Percentiles rank a stretch among this genome's conserved stretches.
Evolutionary conservation across 2,797 vertebrate species (phyloP).

Genomic region (Arremon brunneinucha): DNA sequence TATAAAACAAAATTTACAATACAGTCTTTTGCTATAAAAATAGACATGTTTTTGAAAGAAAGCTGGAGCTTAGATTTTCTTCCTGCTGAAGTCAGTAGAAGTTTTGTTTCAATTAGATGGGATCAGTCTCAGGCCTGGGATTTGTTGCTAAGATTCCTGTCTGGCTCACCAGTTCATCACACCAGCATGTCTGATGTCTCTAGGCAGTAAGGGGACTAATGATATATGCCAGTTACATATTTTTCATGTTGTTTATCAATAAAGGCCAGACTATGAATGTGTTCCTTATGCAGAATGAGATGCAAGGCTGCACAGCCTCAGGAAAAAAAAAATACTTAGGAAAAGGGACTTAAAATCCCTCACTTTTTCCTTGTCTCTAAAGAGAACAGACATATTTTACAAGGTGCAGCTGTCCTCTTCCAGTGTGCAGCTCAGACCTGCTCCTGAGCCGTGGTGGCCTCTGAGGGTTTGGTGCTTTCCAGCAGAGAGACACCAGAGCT

Average conservation of each 20-base stretch:
- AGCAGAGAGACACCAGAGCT: neutral
- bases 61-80: neutral
- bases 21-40: neutral
- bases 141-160: constrained; percentile 26
- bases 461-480: neutral
- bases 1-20: neutral
- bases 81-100: neutral
- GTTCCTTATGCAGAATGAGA: constrained; percentile 25
- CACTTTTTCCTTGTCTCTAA: neutral
- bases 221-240: constrained; percentile 6
- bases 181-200: constrained; percentile 10
- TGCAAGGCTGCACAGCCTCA: neutral
- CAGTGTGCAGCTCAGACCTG: neutral
- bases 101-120: constrained; percentile 45
- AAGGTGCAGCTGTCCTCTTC: neutral
- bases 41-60: neutral
- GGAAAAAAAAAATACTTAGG: neutral
- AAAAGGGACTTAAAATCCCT: neutral
- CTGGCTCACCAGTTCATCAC: constrained; percentile 9
- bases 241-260: constrained; percentile 45
- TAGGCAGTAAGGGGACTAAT: neutral
- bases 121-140: constrained; percentile 13
- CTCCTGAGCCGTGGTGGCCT: neutral
- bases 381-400: neutral
- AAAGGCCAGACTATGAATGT: constrained; percentile 4